Conservation (phyloP, 2,113 vertebrate species). For the Apteryx owenii region DNA sequence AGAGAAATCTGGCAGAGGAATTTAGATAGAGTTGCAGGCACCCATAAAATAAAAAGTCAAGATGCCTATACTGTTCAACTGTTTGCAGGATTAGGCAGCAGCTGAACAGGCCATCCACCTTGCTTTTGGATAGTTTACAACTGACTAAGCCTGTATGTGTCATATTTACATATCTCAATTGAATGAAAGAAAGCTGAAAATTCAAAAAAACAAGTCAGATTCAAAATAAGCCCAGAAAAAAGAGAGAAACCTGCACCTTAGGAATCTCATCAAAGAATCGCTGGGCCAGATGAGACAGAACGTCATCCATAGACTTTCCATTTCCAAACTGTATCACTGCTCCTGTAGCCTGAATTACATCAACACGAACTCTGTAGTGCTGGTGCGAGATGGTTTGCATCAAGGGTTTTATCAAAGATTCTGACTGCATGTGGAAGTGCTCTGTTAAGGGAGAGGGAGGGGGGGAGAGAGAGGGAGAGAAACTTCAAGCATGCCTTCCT, state of each 20-base stretch:
- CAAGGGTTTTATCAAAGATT: slow-evolving; percentile 88
- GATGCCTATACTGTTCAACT: not conserved
- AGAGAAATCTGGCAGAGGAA: not conserved
- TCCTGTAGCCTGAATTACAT: slow-evolving; percentile 88
- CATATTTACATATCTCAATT: not conserved
- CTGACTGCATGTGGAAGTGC: slow-evolving; percentile 94
- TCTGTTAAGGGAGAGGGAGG: slow-evolving; percentile 73
- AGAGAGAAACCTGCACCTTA: slow-evolving; percentile 78
- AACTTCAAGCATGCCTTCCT: not conserved
- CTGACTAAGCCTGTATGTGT: not conserved
- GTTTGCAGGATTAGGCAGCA: not conserved
- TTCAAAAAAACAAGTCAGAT: fast-evolving
- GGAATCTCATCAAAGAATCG: slow-evolving; percentile 93
- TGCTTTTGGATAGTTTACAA: not conserved
- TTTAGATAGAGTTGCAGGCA: not conserved
- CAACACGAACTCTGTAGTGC: slow-evolving; percentile 90
- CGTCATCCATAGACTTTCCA: slow-evolving; percentile 89
- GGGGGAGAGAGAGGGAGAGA: not conserved
- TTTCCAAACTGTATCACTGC: slow-evolving; percentile 87
- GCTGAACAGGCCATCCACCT: not conserved
- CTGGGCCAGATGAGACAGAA: slow-evolving; percentile 93
- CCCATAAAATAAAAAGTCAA: not conserved
- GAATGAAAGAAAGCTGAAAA: not conserved
- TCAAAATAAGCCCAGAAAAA: not conserved
- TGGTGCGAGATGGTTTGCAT: slow-evolving; percentile 93